Percentiles rank a stretch among this genome's conserved stretches.
Conservation (phyloP, 2,888 invertebrate species). For the Octonoba sinensis region DNA sequence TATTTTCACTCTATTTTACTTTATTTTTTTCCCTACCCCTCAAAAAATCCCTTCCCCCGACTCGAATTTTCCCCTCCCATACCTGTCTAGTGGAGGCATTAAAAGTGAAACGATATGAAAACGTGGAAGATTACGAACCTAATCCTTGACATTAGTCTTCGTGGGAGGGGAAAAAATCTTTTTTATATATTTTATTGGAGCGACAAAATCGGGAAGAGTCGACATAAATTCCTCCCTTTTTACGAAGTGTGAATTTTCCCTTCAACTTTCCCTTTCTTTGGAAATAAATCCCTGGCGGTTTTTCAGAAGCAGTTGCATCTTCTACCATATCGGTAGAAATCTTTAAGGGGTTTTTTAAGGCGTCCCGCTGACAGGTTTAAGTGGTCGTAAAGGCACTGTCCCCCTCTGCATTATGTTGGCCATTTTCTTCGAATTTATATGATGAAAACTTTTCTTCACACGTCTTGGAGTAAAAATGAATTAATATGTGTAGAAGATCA, state of each 20-base stretch:
- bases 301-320: constrained; percentile 8
- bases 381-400: too few species aligned
- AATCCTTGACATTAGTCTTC: constrained; percentile 61
- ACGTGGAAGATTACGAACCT: constrained; percentile 57
- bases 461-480: too few species aligned
- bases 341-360: constrained; percentile 5
- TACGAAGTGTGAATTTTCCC: constrained; percentile 40
- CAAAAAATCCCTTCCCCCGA: not conserved
- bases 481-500: too few species aligned
- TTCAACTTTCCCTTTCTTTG: constrained; percentile 5
- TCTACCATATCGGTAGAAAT: constrained; percentile 21
- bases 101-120: constrained; percentile 54
- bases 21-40: too few species aligned
- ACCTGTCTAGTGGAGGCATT: constrained; percentile 34
- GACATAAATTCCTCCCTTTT: constrained; percentile 59
- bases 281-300: constrained; percentile 40
- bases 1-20: too few species aligned
- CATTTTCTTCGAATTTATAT: too few species aligned
- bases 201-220: constrained; percentile 16
- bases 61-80: not conserved
- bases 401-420: too few species aligned
- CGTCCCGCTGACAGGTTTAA: not conserved
- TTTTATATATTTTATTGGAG: constrained; percentile 36
- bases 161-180: constrained; percentile 20
- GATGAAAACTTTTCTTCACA: too few species aligned